These are phyloP conservation scores for Heliothis subflexa DNA, from an alignment of 1,140 invertebrate genomes.

Conservation along the genomic window DNA sequence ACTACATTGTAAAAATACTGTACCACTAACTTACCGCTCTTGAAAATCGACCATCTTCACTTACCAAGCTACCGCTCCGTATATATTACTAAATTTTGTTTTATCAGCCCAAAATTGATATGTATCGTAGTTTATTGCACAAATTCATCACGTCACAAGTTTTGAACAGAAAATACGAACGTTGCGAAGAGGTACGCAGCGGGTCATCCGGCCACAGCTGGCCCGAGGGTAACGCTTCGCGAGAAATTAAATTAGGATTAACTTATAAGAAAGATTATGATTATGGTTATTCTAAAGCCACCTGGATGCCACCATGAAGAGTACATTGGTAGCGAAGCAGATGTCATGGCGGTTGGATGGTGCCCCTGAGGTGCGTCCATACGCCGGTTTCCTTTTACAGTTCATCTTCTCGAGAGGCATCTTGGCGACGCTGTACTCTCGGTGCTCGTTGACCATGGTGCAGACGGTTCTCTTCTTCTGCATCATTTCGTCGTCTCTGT, in stretches of 20 bases:
- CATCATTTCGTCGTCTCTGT: slow-evolving; percentile 94
- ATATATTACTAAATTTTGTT: slow-evolving; percentile 72
- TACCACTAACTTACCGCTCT: slow-evolving; percentile 70
- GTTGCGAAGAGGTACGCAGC: slow-evolving; percentile 62
- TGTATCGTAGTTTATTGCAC: slow-evolving; percentile 83
- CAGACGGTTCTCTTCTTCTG: slow-evolving; percentile 94
- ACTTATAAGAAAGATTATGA: slow-evolving; percentile 54
- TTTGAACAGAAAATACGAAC: slow-evolving; percentile 60
- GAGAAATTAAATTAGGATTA: slow-evolving; percentile 63
- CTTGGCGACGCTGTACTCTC: slow-evolving; percentile 93
- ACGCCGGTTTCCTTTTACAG: slow-evolving; percentile 89
- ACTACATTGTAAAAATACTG: slow-evolving; percentile 74
- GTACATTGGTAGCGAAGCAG: slow-evolving; percentile 61
- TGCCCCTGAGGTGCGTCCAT: slow-evolving; percentile 67
- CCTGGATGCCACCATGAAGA: slow-evolving; percentile 62
- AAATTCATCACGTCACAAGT: slow-evolving; percentile 75
- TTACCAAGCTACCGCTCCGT: slow-evolving; percentile 80
- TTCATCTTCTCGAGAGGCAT: slow-evolving; percentile 93
- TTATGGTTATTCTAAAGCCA: slow-evolving; percentile 66
- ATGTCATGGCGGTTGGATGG: slow-evolving; percentile 53
- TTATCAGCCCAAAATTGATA: slow-evolving; percentile 84
- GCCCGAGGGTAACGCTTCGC: slow-evolving; percentile 68
- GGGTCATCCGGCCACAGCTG: slow-evolving; percentile 83
- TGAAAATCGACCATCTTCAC: slow-evolving; percentile 64
- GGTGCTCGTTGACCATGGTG: slow-evolving; percentile 90